Evolutionary conservation across 1,140 invertebrate genomes (phyloP), one percentile per base, ranked within the genome.

Genomic region (Drosophila sp.): DNA sequence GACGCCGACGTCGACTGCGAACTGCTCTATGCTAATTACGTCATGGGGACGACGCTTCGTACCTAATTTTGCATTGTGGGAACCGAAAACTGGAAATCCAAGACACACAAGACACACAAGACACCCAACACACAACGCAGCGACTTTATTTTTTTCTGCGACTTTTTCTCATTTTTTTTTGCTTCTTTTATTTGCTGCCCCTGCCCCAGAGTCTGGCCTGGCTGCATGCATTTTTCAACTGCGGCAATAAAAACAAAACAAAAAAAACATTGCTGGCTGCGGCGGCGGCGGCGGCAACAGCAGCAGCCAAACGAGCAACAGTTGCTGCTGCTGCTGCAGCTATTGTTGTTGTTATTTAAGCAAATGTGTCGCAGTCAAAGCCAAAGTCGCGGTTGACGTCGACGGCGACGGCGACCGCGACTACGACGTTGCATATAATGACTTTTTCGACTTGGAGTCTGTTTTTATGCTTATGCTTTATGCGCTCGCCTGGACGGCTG

Each of bases 21-120:
- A 77, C 76, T 90, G 83, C 89, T 89, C 89, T 91, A 91, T 91
- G 89, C 89, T 91, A 91, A 91, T 91, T 91, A 91, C 89, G 89
- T 91, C 89, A 91, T 91, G 89, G 90, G 89, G 89, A 91, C 89
- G 82, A 86, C 84, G 83, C 76, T 80, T 89, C 80, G 81, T 90
- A 87, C 84, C 82, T 89, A 87, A 91, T 91, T 91, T 91, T 91
- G 82, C 81, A 91, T 91, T 91, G 89, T 91, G 89, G 89, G 89
- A 91, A 91, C 89, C 89, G 78, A 91, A 91, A 91, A 91, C 89
- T 91, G 89, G 89, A 87, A 91, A 90, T 89, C 84, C 84, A 83
- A 89, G 84, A 89, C 86, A 59, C 72, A 76, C 71, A 69, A 69
- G 21, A 64, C 51, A 65, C 51, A 50, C 84, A 83, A 89, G 84